These are phyloP conservation scores for Delichon dasypus DNA, from an alignment of 2,797 vertebrate species.

Conservation along the genomic window DNA sequence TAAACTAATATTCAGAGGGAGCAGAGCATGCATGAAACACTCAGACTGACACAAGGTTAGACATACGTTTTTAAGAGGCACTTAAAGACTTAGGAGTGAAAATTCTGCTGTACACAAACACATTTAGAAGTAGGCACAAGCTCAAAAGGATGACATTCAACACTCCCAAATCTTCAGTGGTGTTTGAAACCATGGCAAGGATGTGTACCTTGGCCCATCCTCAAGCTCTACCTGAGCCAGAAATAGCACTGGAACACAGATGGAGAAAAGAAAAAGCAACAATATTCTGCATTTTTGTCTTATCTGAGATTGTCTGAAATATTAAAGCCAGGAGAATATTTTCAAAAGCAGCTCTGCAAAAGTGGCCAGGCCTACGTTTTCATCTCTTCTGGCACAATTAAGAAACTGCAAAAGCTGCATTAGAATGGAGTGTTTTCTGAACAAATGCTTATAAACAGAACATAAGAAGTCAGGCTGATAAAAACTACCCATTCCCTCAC, in stretches of 20 bases:
- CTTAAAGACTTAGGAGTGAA: not conserved
- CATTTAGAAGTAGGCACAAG: not conserved
- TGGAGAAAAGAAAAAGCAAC: not conserved
- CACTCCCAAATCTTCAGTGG: not conserved
- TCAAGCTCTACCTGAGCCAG: not conserved
- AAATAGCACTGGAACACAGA: rapidly evolving
- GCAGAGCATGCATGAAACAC: not conserved
- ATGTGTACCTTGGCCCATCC: not conserved
- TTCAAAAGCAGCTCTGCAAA: not conserved
- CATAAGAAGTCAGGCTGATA: not conserved
- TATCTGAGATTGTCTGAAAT: not conserved
- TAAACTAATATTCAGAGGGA: not conserved
- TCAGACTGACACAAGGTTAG: not conserved
- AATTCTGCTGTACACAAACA: not conserved
- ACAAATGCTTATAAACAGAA: not conserved
- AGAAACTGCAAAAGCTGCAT: not conserved
- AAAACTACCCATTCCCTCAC: not conserved
- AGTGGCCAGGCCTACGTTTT: not conserved
- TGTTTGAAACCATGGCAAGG: not conserved
- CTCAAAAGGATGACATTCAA: not conserved
- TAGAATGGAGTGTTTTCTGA: not conserved
- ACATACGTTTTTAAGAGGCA: not conserved
- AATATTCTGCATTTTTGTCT: not conserved
- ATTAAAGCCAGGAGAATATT: not conserved
- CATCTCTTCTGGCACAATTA: not conserved